These are phyloP conservation scores for Didymodactylos carnosus DNA, from an alignment of 2,888 invertebrate species.

Conservation along the genomic window DNA sequence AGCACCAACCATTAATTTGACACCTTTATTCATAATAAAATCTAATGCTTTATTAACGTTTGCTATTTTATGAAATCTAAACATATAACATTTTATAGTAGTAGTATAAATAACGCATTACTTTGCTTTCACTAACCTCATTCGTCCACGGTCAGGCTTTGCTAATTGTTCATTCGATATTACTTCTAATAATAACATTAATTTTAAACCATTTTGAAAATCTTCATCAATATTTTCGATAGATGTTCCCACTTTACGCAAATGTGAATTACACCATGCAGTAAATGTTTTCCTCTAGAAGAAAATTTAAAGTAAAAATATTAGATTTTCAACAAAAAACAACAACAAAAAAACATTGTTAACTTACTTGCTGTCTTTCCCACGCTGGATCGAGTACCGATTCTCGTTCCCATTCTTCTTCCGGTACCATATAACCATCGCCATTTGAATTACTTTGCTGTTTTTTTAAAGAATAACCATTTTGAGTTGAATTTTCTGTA, in stretches of 20 bases:
- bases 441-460: background rate
- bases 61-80: slow-evolving; percentile 78
- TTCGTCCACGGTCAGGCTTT: slow-evolving; percentile 96
- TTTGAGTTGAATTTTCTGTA: background rate
- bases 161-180: slow-evolving; percentile 87
- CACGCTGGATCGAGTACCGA: slow-evolving; percentile 97
- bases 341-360: background rate
- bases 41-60: slow-evolving; percentile 98
- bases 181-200: slow-evolving; percentile 93
- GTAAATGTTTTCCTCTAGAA: slow-evolving; percentile 71
- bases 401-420: slow-evolving; percentile 99
- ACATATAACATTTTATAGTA: background rate
- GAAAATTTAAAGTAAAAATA: too few species aligned
- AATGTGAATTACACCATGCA: slow-evolving; percentile 99
- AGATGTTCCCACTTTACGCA: slow-evolving; percentile 90
- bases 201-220: slow-evolving; percentile 94
- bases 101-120: background rate
- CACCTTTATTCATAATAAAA: slow-evolving; percentile 95
- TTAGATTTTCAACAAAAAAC: background rate
- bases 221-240: slow-evolving; percentile 99
- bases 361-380: slow-evolving; percentile 77
- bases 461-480: background rate
- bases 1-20: slow-evolving; percentile 93
- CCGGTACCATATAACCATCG: slow-evolving; percentile 69
- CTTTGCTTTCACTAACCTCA: slow-evolving; percentile 41